A percentile compares a stretch with the other conserved stretches of the same genome.
phyloP scores from a whole-genome alignment of 2,113 vertebrate genomes.

The Indicator indicator region DNA sequence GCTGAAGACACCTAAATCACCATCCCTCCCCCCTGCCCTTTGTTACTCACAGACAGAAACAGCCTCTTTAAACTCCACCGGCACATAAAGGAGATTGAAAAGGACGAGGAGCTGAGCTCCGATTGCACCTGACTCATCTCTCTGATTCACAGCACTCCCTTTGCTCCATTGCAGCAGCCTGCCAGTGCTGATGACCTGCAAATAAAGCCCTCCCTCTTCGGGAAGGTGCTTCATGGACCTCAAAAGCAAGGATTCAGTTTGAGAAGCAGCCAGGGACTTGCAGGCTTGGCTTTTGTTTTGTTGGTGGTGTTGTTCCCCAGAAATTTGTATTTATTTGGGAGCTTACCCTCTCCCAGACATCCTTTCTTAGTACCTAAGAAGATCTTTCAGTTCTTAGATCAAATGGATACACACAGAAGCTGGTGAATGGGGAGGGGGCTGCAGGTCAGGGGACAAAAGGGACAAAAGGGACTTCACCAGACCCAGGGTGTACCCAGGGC shows the following conservation, averaged over 20 bases:
- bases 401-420: neutral
- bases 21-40: neutral
- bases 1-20: neutral
- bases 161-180: neutral
- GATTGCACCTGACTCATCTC: neutral
- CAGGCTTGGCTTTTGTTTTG: no score
- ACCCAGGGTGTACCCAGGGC: neutral
- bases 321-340: neutral
- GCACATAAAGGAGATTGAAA: neutral
- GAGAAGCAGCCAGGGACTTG: neutral
- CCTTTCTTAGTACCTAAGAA: neutral
- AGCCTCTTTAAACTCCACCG: neutral
- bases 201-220: neutral
- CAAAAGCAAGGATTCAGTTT: neutral
- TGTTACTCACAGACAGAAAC: neutral
- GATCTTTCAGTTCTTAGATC: neutral
- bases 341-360: neutral
- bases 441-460: neutral
- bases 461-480: neutral
- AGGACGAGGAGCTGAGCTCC: neutral
- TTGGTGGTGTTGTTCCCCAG: no score
- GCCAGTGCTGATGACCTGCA: neutral
- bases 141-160: neutral
- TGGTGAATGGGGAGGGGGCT: neutral
- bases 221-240: neutral